A percentile compares a stretch with the other conserved stretches of the same genome.
phyloP scores from a whole-genome alignment of 2,797 vertebrate genomes.

The Pseudochirops cupreus region DNA sequence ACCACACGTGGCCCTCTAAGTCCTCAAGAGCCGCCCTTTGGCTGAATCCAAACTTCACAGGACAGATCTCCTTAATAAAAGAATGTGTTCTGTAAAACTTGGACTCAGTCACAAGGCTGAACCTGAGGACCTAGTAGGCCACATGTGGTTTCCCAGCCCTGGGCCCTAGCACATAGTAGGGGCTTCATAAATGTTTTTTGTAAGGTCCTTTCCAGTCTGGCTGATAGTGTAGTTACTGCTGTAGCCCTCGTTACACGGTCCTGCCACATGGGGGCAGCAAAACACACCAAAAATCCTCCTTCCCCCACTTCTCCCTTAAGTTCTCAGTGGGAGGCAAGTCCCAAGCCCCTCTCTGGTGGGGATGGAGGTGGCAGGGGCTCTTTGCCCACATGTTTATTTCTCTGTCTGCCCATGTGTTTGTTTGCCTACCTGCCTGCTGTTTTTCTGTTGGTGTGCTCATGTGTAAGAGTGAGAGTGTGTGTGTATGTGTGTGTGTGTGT shows the following conservation, averaged over 20 bases:
- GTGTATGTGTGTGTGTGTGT: too few relatives aligned
- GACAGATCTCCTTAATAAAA: too few relatives aligned
- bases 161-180: not conserved
- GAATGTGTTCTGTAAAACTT: too few relatives aligned
- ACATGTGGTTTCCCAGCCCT: too few relatives aligned
- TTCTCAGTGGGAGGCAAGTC: not conserved
- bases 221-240: not conserved
- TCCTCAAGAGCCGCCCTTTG: too few relatives aligned
- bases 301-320: not conserved
- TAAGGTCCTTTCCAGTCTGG: not conserved
- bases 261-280: constrained; percentile 80
- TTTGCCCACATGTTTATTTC: not conserved
- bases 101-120: too few relatives aligned
- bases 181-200: not conserved
- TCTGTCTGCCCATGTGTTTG: constrained; percentile 27
- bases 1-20: too few relatives aligned
- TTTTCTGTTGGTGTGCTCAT: not conserved
- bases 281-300: constrained; percentile 61
- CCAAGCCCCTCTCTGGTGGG: not conserved
- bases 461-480: not conserved
- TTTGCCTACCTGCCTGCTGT: not conserved
- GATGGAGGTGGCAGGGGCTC: not conserved
- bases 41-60: too few relatives aligned
- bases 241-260: not conserved
- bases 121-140: too few relatives aligned